These are phyloP conservation scores for Prunella fulvescens DNA, from an alignment of 2,113 vertebrate genomes.

Conservation along the genomic window DNA sequence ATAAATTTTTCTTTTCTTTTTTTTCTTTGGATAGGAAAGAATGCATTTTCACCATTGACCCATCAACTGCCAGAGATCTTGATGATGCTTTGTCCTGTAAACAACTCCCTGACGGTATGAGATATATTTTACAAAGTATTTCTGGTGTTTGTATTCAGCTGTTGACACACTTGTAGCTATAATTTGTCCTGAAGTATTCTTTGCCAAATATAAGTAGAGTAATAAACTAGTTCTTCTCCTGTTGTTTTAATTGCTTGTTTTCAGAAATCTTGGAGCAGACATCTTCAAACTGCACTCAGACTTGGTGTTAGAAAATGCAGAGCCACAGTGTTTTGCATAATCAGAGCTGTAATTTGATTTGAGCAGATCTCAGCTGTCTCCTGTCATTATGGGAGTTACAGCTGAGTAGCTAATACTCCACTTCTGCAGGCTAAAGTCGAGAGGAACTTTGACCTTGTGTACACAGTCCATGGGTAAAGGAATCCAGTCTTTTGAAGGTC, in stretches of 20 bases:
- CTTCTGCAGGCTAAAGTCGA: neutral
- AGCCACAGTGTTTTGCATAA: conserved; percentile 1
- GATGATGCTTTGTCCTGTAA: conserved; percentile 87
- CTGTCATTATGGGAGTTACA: neutral
- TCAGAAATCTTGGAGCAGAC: neutral
- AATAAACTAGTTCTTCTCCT: neutral
- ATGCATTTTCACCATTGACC: conserved; percentile 87
- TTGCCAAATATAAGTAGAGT: neutral
- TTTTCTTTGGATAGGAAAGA: conserved; percentile 80
- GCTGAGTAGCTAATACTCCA: neutral
- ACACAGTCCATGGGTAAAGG: neutral
- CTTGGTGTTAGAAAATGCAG: conserved; percentile 4
- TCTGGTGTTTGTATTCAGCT: conserved; percentile 4
- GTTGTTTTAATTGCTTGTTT: conserved; percentile 46
- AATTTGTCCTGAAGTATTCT: neutral
- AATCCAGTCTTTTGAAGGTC: conserved; percentile 36
- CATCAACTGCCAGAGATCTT: conserved; percentile 84
- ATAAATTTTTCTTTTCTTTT: conserved; percentile 65
- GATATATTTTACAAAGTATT: neutral
- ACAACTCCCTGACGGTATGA: conserved; percentile 84
- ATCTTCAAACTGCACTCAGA: neutral
- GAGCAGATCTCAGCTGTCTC: conserved; percentile 40
- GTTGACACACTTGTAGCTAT: neutral
- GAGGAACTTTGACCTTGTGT: conserved; percentile 31
- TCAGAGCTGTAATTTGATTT: conserved; percentile 38